Evolutionary conservation across 2,113 vertebrate species (phyloP), one percentile per base, ranked within the genome.

Genomic region (Rhodinocichla rosea): DNA sequence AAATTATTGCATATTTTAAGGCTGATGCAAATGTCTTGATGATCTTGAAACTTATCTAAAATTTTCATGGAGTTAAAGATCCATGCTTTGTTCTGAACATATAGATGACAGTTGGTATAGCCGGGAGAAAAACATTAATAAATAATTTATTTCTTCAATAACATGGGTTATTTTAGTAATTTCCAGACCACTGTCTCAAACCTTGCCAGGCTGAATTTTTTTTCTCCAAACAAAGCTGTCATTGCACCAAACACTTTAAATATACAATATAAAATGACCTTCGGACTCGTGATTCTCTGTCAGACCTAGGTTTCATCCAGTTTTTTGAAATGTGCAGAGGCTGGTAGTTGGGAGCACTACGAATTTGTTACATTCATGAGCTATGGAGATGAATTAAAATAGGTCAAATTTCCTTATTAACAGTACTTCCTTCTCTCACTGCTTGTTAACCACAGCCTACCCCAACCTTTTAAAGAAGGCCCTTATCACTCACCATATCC

Each of bases 1-100:
- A 88, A 87, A 90, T 83, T 90, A 90, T 55, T 80, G 15, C 24
- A 11, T 90, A 88, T 80, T 87, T 95, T 77, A 94, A 79, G 10
- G 39, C 33, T 86, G 47, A 95, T 1, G 1, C 7, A 90, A 63
- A 55, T 81, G 40, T 83, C 45, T 70, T 35, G 30, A 67, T 52
- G 4, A 24, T 45, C 45, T 77, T 73, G n/a, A 88, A 86, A 47
- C 6, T 47, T 42, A 74, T 2, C 8, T 83, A 80, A 82, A 86
- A 59, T 45, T 59, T 39, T 67, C 27, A 30, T 11, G 24, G 9
- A 68, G 9, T 49, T 88, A 63, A 91, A 50, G 35, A 57, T 57
- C 62, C 76, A 13, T 87, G 20, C 23, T 69, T 64, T 68, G 3
- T 55, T 92, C 37, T 77, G 33, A 82, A 80, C 9, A 62, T 39